Base-by-base conservation (phyloP, 2,888 invertebrate genomes). In the Leucoma salicis region DNA sequence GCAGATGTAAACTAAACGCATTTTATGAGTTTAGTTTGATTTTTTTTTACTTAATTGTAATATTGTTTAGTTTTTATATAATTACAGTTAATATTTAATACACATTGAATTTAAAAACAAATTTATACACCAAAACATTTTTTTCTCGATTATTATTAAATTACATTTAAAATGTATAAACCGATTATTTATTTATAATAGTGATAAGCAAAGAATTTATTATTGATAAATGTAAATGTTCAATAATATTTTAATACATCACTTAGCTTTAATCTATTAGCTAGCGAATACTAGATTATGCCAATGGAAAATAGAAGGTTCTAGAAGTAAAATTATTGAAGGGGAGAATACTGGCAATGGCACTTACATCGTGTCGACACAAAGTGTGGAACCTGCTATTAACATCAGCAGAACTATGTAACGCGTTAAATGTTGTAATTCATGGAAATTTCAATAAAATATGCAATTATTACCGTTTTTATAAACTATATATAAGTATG, bases 201-300 rank as follows among this genome's bases (percentile, higher is more conserved):
- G 51, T 42, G 34, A 31, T 63, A 63, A 60, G 54, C 24, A 45
- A 62, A 57, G 53, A 62, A 66, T 70, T 70, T 70, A 66, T 66
- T 45, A 39, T 21, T 47, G 36, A 49, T 57, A 57, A 51, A 51
- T 44, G 35, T 35, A 42, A 50, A 46, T 46, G 49, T 59, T 50
- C 49, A 46, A 46, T 48, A 12, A 52, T 63, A 62, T 54, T 49
- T 57, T 58, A 62, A 33, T 47, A 61, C 46, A 36, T 49, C 57
- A 62, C 46, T 41, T 38, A 29, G 14, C 29, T 29, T 4, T 11
- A 10, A 4, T 4, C 11, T n/a, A 4, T 27, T 27, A 10, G 27
- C 27, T 27, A 10, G 27, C n/a, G 4, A 3, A 21, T 6, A 21
- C 5, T 2, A 21, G n/a, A 3, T 21, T 5, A 8, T 21, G 2